These are phyloP conservation scores for Peribatodes rhomboidaria DNA, from an alignment of 2,888 invertebrate species.

Conservation along the genomic window DNA sequence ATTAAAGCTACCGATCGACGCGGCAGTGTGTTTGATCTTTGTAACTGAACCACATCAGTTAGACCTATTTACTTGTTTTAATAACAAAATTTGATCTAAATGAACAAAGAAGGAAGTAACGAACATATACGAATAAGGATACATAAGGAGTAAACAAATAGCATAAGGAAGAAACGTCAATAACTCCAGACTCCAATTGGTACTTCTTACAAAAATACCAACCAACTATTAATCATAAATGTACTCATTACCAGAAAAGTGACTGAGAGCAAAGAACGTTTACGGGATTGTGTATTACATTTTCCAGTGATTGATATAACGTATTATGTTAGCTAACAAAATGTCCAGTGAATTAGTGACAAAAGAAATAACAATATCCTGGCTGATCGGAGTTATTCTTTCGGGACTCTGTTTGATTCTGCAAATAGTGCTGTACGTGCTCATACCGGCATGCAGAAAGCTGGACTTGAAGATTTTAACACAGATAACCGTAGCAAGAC, in stretches of 20 bases:
- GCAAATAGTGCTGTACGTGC: slow-evolving; percentile 55
- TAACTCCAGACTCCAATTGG: neutral
- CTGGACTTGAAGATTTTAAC: slow-evolving; percentile 66
- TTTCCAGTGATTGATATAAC: neutral
- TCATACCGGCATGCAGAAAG: slow-evolving; percentile 61
- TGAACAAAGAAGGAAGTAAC: no score
- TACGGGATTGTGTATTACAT: neutral
- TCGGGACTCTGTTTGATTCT: slow-evolving; percentile 44
- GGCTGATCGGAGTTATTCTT: slow-evolving; percentile 1
- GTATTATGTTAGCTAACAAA: neutral
- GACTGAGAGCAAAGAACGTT: neutral
- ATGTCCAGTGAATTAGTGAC: slow-evolving; percentile 2
- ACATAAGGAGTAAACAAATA: no score
- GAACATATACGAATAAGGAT: no score
- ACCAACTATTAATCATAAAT: neutral
- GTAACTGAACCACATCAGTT: no score
- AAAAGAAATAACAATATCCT: slow-evolving; percentile 1
- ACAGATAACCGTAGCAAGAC: slow-evolving; percentile 65
- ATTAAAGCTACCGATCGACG: neutral
- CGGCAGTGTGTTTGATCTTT: no score
- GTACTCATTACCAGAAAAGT: neutral
- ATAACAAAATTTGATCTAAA: neutral
- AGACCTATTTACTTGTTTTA: neutral
- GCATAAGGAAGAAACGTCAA: neutral
- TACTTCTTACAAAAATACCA: neutral